Evolutionary conservation across 2,113 vertebrate species (phyloP), one percentile per base, ranked within the genome.

Genomic region (Thymallus thymallus): DNA sequence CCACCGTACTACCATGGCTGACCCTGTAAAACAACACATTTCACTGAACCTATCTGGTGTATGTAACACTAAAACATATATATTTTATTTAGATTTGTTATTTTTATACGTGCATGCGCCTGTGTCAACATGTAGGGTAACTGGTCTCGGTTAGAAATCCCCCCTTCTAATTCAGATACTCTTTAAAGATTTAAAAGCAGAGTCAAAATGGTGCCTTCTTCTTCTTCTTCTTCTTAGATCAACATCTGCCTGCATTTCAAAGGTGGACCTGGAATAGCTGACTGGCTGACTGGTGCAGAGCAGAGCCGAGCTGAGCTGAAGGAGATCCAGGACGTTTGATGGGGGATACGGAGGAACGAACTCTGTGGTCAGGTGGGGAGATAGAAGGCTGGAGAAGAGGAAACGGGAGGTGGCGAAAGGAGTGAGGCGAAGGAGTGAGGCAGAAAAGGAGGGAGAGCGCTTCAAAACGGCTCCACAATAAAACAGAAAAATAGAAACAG

Each of bases 381-480:
- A 67, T 30, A 13, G 72, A 32, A 63, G 45, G 73, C 80, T 78
- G 23, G 12, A 24, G 30, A 23, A 61, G 6, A 60, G 6, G 61
- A 2, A 6, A 22, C 5, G 41, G n/a, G n/a, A 67, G 13, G 61
- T 22, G 14, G 46, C 22, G 1, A 41, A 20, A 30, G 4, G 26
- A 83, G 76, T 80, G n/a, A 63, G 73, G 72, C 76, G 35, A 35
- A 9, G 6, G 82, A 80, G 79, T 71, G 79, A 71, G 76, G 81
- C 72, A 70, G 73, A 78, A 18, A 51, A 77, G n/a, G 24, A 22
- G 75, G 67, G 48, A 74, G 60, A 24, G 77, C 81, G 76, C 84
- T 86, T 88, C 84, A 88, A 86, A 86, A 80, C 73, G 16, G 71
- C 69, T 65, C 58, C 6, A 58, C 74, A 71, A 83, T 67, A 60